Evolutionary conservation across 2,797 vertebrate genomes (phyloP).

Genomic region (Dipus sagitta): DNA sequence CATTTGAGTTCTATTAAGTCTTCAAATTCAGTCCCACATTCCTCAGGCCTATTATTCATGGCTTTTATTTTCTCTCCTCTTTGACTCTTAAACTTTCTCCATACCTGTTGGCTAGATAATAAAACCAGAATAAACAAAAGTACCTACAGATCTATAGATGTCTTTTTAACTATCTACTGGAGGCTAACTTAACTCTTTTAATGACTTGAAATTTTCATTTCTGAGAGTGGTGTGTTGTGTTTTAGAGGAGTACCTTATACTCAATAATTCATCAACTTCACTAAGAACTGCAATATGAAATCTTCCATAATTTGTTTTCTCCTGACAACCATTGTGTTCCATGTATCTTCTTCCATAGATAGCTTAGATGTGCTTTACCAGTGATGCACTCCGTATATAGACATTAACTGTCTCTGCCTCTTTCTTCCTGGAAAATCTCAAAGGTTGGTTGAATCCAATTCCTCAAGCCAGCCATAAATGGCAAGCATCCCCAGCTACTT

Average conservation of each 20-base stretch:
- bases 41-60: slow-evolving; percentile 31
- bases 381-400: neutral
- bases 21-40: neutral
- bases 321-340: neutral
- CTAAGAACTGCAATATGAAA: neutral
- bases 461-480: neutral
- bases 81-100: neutral
- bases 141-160: neutral
- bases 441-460: slow-evolving; percentile 6
- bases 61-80: slow-evolving; percentile 31
- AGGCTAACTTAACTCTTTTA: slow-evolving; percentile 27
- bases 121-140: slow-evolving; percentile 24
- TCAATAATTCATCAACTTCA: neutral
- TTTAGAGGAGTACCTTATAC: slow-evolving; percentile 2
- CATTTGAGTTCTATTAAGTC: slow-evolving; percentile 48
- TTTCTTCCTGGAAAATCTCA: neutral
- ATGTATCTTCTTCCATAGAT: neutral
- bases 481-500: neutral
- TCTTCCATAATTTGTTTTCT: neutral
- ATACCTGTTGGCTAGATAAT: neutral
- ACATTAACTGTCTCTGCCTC: neutral
- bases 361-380: neutral
- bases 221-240: neutral
- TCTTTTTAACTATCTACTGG: slow-evolving; percentile 32
- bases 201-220: slow-evolving; percentile 33